Evolutionary conservation across 1,140 invertebrate species (phyloP), one percentile per base, ranked within the genome.

Genomic region (Rhopalosiphum maidis): DNA sequence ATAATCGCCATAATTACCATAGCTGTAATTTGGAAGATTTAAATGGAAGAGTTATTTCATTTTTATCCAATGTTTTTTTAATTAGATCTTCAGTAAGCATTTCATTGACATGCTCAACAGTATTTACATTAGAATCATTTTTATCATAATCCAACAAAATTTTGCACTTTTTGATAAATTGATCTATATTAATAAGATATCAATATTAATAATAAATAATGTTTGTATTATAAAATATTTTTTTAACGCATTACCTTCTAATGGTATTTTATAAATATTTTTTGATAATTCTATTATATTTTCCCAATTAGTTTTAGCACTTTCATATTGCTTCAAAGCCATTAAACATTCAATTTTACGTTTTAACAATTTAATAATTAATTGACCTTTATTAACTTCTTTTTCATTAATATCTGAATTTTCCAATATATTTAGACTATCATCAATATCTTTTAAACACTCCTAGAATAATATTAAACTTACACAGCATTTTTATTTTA

Each of bases 301-400:
- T 86, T 86, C 9, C 91, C 22, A 93, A n/a, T 51, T 60, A 54
- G 6, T 30, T 48, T 54, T 60, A 77, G 43, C 91, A 83, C 23
- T 11, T 85, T 48, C 51, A 94, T 90, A 93, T 46, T 94, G 46
- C 46, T 93, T 91, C 86, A 93, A n/a, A 93, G 54, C 51, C 87
- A 93, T 91, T 90, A 94, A 46, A 93, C 68, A 90, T 87, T 68
- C 25, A 94, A 94, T 94, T 94, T 91, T 91, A 94, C 94, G 86
- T 94, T 94, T 85, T 93, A 94, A 89, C 30, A 68, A 41, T 94
- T 94, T 94, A 41, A 86, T 93, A 94, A 93, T 51, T 87, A 43
- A 41, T 35, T 94, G 51, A 68, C 37, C 51, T 94, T 94, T 92
- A 37, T 68, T 2, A 68, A 90, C 23, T 90, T 46, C 55, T 46